Evolutionary conservation across 2,113 vertebrate genomes (phyloP).

Genomic region (Hydropotes inermis): DNA sequence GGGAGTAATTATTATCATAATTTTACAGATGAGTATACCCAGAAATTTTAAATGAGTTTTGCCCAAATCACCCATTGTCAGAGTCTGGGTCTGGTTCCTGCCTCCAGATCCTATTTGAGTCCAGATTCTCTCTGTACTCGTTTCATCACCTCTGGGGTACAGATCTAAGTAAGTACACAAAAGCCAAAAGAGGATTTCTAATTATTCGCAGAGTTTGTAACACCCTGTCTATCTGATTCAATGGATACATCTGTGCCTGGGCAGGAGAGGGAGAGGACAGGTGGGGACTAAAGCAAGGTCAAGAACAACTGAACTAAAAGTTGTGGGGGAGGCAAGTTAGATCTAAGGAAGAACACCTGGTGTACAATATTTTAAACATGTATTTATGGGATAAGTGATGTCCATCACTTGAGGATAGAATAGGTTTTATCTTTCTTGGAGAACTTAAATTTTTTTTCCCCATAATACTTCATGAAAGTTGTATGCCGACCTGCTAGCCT

Average conservation of each 20-base stretch:
- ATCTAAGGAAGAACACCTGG: background rate
- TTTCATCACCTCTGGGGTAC: background rate
- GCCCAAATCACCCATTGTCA: background rate
- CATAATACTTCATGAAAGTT: background rate
- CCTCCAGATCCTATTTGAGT: background rate
- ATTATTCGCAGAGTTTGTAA: background rate
- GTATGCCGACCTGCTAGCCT: background rate
- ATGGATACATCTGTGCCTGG: background rate
- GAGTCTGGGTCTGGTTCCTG: background rate
- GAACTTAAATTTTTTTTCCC: background rate
- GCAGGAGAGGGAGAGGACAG: background rate
- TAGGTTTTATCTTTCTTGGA: background rate
- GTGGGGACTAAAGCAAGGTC: background rate
- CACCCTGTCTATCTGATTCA: background rate
- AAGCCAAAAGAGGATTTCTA: background rate
- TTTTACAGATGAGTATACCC: conserved; percentile 16
- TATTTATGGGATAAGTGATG: background rate
- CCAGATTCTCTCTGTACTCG: background rate
- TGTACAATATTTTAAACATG: background rate
- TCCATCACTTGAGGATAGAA: too few species aligned
- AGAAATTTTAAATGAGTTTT: background rate
- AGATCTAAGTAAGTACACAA: background rate
- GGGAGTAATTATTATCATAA: background rate
- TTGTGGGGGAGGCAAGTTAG: background rate
- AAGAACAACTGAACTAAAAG: background rate